Evolutionary conservation across 1,140 invertebrate genomes (phyloP), one percentile per base, ranked within the genome.

Genomic region (Akabosia matsudoensis): DNA sequence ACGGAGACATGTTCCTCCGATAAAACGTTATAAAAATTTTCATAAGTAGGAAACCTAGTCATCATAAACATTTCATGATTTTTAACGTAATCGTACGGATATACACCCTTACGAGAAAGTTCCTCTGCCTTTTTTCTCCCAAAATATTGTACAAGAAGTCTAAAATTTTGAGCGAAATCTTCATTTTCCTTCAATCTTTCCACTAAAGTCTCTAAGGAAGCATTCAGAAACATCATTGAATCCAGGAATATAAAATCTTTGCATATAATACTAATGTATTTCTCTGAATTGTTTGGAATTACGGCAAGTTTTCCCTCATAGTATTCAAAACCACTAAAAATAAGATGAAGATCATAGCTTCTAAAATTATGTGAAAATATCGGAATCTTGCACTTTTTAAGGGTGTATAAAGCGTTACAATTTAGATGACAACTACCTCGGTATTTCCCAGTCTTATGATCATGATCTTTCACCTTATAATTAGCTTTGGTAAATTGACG

Each of bases 11-110:
- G 1, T 10, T n/a, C 26, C 45, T 70, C 18, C 24, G 31, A 45
- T 24, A 80, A 30, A 2, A 33, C 34, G 33, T 78, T 78, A 45
- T 74, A 81, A 72, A 81, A 81, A 7, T 67, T 14, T 31, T 31
- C 24, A 24, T n/a, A 34, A 0, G 45, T n/a, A 0, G 84, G 79
- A 52, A 82, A 72, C 56, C 78, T 1, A 1, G 37, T 79, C 54
- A 83, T 79, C 0, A 80, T n/a, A 31, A 33, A 74, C 26, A 37
- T 45, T 24, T 30, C 74, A 14, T 10, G 33, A 70, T 10, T 7
- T 14, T 10, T 34, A 3, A 70, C 22, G 28, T 33, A 70, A 10
- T 70, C 67, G 22, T 70, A 70, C 2, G 24, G 24, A 30, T 70
- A 70, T 3, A 70, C 28, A 33, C 67, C 67, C 33, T 70, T 70